phyloP scores from a whole-genome alignment of 2,113 vertebrate species.

The Ploceus nigricollis region DNA sequence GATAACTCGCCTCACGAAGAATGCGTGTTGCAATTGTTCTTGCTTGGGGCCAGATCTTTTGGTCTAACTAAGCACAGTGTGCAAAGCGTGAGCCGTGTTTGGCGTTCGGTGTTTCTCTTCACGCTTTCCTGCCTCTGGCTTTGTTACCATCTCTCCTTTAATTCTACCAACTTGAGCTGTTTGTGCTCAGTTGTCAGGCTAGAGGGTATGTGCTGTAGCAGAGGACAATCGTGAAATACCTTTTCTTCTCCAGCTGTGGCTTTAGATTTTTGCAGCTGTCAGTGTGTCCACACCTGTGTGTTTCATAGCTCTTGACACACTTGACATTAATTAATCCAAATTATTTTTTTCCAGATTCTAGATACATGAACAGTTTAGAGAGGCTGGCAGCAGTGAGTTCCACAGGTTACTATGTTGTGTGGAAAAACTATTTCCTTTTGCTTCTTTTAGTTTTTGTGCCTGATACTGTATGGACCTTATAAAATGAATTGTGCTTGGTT shows the following conservation, averaged over 20 bases:
- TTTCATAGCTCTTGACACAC: background rate
- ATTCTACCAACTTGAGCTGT: background rate
- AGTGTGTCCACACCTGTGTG: background rate
- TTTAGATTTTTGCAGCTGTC: background rate
- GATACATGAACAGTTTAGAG: background rate
- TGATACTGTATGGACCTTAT: background rate
- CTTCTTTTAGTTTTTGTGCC: background rate
- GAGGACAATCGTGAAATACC: background rate
- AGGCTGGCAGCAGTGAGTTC: background rate
- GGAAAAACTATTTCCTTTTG: background rate
- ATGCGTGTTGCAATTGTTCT: background rate
- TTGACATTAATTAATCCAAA: background rate
- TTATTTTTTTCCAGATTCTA: background rate
- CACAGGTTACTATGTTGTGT: background rate
- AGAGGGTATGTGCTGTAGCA: rapidly evolving
- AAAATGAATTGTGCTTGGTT: background rate
- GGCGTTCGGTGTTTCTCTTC: background rate
- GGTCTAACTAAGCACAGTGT: background rate
- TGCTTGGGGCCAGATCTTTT: background rate
- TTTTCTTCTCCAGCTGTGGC: background rate
- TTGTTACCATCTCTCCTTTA: background rate
- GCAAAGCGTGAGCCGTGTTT: background rate
- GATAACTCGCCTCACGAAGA: background rate
- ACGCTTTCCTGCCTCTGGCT: background rate
- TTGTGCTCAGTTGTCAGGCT: background rate